Evolutionary conservation across 1,140 invertebrate species (phyloP).

Genomic region (Drosophila nikananu): DNA sequence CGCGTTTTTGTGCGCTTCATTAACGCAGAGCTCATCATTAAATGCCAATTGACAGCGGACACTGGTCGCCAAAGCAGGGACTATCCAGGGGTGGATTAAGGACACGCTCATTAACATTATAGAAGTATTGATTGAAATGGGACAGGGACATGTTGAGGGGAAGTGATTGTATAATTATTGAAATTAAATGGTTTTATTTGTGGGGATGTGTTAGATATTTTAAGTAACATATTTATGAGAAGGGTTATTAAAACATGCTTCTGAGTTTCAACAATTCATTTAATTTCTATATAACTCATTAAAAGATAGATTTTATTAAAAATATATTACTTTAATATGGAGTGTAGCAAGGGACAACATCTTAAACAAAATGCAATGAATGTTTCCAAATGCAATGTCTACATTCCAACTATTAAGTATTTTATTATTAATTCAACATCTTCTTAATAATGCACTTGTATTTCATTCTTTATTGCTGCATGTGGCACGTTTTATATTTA

Average conservation of each 20-base stretch:
- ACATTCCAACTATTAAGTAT: background rate
- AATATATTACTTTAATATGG: no score
- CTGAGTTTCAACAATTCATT: no score
- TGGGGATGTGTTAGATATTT: background rate
- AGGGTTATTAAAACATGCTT: no score
- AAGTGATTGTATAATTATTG: background rate
- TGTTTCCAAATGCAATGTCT: background rate
- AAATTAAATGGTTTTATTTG: background rate
- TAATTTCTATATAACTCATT: no score
- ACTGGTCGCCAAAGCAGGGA: constrained; percentile 25
- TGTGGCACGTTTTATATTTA: background rate
- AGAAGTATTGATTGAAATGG: background rate
- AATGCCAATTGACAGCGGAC: constrained; percentile 47
- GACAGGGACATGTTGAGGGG: background rate
- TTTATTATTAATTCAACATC: background rate
- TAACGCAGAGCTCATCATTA: constrained; percentile 52
- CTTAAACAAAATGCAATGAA: background rate
- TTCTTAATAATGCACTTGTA: background rate
- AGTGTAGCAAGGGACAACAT: background rate
- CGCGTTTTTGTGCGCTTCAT: constrained; percentile 57
- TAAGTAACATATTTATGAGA: background rate
- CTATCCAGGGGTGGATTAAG: constrained; percentile 2
- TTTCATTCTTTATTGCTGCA: no score
- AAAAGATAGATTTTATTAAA: no score
- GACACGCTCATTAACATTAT: constrained; percentile 12